Conservation (phyloP, 2,113 vertebrate species). For the Pachypanchax playfairii region DNA sequence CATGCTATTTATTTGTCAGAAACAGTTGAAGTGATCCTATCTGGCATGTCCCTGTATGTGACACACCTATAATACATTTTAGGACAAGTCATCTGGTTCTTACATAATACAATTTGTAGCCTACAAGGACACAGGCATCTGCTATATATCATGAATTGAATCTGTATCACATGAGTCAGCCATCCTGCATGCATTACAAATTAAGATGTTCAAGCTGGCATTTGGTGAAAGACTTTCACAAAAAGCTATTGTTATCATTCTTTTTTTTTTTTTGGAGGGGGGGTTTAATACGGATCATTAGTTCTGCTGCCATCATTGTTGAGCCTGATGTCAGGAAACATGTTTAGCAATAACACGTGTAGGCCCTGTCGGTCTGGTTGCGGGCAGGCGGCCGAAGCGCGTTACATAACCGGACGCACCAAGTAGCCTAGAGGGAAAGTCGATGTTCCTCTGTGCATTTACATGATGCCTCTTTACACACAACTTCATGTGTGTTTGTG, state of each 20-base stretch:
- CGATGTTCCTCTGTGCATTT: constrained; percentile 34
- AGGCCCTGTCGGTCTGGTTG: constrained; percentile 45
- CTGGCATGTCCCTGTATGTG: constrained; percentile 14
- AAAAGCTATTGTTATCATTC: neutral
- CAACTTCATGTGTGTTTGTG: constrained; percentile 1
- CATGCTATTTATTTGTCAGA: neutral
- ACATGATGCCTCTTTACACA: no score
- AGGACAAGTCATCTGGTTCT: constrained; percentile 47
- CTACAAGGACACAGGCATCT: constrained; percentile 36
- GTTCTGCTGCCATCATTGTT: neutral
- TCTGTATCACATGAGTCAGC: constrained; percentile 20
- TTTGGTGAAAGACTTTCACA: neutral
- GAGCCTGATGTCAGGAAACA: constrained; percentile 20
- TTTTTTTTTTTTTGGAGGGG: neutral
- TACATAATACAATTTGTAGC: constrained; percentile 49
- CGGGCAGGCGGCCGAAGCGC: constrained; percentile 50
- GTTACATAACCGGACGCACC: constrained; percentile 73
- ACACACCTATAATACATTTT: constrained; percentile 46
- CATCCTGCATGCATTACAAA: constrained; percentile 12
- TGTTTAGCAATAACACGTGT: constrained; percentile 50
- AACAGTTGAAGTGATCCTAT: neutral
- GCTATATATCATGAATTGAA: constrained; percentile 11
- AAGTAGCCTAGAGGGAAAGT: constrained; percentile 47
- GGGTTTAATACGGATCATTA: neutral
- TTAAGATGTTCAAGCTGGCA: constrained; percentile 4